Conservation (phyloP, 2,797 vertebrate genomes). For the Sebastes kiyomatsui region DNA sequence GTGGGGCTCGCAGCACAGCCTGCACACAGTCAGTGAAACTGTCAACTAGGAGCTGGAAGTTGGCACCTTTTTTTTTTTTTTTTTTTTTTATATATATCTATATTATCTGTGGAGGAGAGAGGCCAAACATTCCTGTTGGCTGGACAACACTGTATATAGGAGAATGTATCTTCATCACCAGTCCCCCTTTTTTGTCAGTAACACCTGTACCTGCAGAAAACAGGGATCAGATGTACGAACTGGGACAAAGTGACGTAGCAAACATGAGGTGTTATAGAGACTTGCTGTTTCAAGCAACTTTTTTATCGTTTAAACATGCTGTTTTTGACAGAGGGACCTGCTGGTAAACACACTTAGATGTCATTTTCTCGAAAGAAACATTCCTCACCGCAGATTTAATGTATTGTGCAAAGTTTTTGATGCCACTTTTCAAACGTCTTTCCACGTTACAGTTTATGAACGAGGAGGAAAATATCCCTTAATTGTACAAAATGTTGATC, state of each 20-base stretch:
- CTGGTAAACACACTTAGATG: conserved; percentile 4
- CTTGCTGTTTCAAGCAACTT: conserved; percentile 43
- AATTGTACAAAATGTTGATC: conserved; percentile 41
- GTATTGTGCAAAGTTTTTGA: conserved; percentile 30
- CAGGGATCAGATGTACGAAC: conserved; percentile 1
- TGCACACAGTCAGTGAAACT: conserved; percentile 78
- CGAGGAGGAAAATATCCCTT: conserved; percentile 32
- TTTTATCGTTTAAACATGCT: conserved; percentile 44
- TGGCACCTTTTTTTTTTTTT: not conserved
- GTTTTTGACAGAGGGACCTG: conserved; percentile 4
- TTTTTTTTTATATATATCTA: not conserved
- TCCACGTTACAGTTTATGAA: not conserved
- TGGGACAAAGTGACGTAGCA: conserved; percentile 9
- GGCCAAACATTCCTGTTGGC: conserved; percentile 17
- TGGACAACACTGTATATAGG: conserved; percentile 56
- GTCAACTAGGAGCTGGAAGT: conserved; percentile 72
- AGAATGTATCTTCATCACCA: conserved; percentile 57
- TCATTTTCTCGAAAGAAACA: conserved; percentile 13
- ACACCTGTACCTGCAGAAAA: conserved; percentile 31
- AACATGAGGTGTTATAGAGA: conserved; percentile 15
- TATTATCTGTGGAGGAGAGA: not conserved
- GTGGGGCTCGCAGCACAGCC: conserved; percentile 77
- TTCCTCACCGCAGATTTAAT: conserved; percentile 31
- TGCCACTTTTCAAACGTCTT: conserved; percentile 12
- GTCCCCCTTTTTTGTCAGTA: conserved; percentile 4